A percentile compares a stretch with the other conserved stretches of the same genome.
Conservation (phyloP, 1,140 invertebrate genomes). For the Neoseiulus cucumeris region DNA sequence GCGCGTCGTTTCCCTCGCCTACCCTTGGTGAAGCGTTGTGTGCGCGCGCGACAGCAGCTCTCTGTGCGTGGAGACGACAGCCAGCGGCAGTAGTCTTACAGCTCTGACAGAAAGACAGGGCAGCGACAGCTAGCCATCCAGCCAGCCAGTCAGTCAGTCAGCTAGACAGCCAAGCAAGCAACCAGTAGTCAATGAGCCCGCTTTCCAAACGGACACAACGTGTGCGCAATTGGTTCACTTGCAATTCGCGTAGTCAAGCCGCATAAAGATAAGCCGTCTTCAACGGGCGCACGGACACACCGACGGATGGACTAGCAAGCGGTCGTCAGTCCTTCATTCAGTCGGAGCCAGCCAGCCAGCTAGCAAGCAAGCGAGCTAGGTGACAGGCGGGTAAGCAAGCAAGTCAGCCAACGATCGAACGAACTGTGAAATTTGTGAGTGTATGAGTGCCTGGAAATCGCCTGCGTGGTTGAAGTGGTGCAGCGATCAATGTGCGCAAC, state of each 20-base stretch:
- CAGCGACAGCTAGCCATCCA: not conserved
- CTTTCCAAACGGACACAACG: too few relatives aligned
- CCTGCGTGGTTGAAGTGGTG: not conserved
- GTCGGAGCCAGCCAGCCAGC: not conserved
- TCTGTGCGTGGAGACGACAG: slow-evolving; percentile 9
- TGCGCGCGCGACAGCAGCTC: slow-evolving; percentile 3
- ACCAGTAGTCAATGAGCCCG: too few relatives aligned
- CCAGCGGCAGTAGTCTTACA: not conserved
- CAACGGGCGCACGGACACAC: too few relatives aligned
- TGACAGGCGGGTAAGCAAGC: not conserved
- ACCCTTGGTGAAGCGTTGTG: not conserved
- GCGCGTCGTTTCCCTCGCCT: not conserved
- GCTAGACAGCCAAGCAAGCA: too few relatives aligned
- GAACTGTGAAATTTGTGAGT: not conserved
- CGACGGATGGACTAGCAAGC: too few relatives aligned
- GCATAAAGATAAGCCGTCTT: too few relatives aligned
- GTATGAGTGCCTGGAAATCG: not conserved
- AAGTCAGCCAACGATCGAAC: not conserved
- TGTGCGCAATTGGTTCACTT: too few relatives aligned
- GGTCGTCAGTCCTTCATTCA: too few relatives aligned
- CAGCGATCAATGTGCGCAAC: not conserved
- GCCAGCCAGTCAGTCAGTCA: too few relatives aligned
- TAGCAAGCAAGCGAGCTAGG: not conserved
- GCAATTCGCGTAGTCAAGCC: too few relatives aligned
- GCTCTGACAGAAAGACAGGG: not conserved